Percentiles rank a stretch among this genome's conserved stretches.
Conservation (phyloP, 1,140 invertebrate species). For the Drosophila lowei region DNA sequence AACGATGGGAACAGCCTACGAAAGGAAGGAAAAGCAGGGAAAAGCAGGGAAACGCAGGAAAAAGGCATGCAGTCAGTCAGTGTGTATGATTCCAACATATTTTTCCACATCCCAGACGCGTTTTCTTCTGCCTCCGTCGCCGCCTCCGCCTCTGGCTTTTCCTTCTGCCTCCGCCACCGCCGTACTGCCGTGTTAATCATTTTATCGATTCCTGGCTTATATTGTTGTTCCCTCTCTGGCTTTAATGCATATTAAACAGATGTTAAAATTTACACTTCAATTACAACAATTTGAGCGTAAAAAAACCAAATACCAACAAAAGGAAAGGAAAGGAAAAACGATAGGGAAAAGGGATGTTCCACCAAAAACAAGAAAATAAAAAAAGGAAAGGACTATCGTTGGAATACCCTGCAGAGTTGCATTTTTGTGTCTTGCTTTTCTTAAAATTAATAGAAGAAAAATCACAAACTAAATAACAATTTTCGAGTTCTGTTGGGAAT, state of each 20-base stretch:
- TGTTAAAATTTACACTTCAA: constrained; percentile 75
- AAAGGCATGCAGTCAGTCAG: neutral
- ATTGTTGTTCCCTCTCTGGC: constrained; percentile 26
- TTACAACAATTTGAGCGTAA: constrained; percentile 73
- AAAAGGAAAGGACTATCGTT: neutral
- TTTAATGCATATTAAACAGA: constrained; percentile 76
- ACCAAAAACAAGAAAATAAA: neutral
- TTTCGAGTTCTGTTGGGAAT: too few relatives aligned
- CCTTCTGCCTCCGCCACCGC: neutral
- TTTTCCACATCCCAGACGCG: neutral
- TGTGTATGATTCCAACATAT: neutral
- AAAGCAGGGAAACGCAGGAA: neutral
- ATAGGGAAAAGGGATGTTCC: constrained; percentile 7
- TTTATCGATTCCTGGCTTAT: constrained; percentile 61
- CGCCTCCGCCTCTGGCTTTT: neutral
- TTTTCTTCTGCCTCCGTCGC: neutral
- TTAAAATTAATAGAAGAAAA: too few relatives aligned
- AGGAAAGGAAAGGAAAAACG: constrained; percentile 3
- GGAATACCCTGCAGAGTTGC: too few relatives aligned
- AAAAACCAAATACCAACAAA: constrained; percentile 15
- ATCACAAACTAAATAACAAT: too few relatives aligned
- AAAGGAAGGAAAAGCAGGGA: constrained; percentile 12
- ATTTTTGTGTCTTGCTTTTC: too few relatives aligned
- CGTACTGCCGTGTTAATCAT: constrained; percentile 55
- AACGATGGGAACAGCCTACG: constrained; percentile 15